A percentile compares a stretch with the other conserved stretches of the same genome.
Conservation (phyloP, 2,113 vertebrate species). For the Hippocampus mohnikei region DNA sequence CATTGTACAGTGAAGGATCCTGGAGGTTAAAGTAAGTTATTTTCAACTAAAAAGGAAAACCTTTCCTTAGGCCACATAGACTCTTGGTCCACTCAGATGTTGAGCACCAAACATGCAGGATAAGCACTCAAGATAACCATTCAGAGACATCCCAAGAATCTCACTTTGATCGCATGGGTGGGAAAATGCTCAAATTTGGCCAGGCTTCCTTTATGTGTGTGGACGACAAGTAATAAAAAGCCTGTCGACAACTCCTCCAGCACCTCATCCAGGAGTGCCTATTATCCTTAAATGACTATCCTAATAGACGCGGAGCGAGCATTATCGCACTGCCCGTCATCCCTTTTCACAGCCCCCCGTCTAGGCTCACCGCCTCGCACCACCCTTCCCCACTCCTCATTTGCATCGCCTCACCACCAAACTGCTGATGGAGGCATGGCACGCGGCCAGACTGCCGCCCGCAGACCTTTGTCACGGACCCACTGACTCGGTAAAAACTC, state of each 20-base stretch:
- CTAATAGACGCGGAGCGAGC: background rate
- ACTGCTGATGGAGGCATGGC: slow-evolving; percentile 57
- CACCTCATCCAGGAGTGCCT: slow-evolving; percentile 18
- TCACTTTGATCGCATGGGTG: background rate
- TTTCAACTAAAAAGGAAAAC: too few species aligned
- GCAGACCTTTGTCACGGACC: slow-evolving; percentile 42
- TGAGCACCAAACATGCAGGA: too few species aligned
- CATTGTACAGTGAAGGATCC: too few species aligned
- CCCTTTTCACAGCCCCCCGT: slow-evolving; percentile 13
- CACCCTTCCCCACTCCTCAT: slow-evolving; percentile 13
- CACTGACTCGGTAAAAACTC: slow-evolving; percentile 54
- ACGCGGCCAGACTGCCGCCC: slow-evolving; percentile 32
- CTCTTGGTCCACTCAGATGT: too few species aligned
- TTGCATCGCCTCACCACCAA: slow-evolving; percentile 25
- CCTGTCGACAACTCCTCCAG: slow-evolving; percentile 19
- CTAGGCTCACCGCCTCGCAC: slow-evolving; percentile 3
- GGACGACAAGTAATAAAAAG: slow-evolving; percentile 7
- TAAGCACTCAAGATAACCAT: background rate
- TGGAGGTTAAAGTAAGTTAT: too few species aligned
- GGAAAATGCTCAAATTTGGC: background rate
- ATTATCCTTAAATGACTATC: slow-evolving; percentile 39
- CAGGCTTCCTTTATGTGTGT: slow-evolving; percentile 2
- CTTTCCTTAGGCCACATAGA: too few species aligned
- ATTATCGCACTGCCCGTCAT: slow-evolving; percentile 58
- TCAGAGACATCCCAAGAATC: background rate